A percentile compares a stretch with the other conserved stretches of the same genome.
Evolutionary conservation across 2,797 vertebrate species (phyloP).

Genomic region (Psittacula derbiana): DNA sequence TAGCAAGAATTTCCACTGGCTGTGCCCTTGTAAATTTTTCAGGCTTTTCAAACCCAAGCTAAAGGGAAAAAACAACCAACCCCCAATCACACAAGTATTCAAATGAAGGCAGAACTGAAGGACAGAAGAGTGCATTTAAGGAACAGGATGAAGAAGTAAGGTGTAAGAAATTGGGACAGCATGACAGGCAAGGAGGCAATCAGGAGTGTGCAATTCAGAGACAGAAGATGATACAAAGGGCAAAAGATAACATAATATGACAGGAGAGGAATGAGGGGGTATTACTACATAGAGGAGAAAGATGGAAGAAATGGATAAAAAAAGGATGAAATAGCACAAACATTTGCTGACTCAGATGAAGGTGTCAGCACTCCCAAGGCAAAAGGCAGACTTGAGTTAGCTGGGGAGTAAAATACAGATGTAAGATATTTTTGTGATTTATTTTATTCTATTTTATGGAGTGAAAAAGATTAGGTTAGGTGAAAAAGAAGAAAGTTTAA

Average conservation of each 20-base stretch:
- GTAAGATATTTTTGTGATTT: not conserved
- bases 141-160: not conserved
- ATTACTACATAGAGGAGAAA: not conserved
- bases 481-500: not conserved
- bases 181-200: constrained; percentile 48
- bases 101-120: constrained; percentile 39
- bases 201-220: constrained; percentile 23
- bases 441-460: not conserved
- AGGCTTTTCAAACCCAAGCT: not conserved
- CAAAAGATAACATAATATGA: not conserved
- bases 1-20: not conserved
- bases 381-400: not conserved
- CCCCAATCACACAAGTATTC: not conserved
- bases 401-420: not conserved
- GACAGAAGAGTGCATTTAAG: not conserved
- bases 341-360: constrained; percentile 35
- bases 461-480: not conserved
- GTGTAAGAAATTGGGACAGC: constrained; percentile 55
- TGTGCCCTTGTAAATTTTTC: not conserved
- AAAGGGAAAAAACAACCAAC: no score
- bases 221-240: constrained; percentile 10
- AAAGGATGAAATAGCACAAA: not conserved
- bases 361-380: not conserved
- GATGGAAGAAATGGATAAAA: not conserved
- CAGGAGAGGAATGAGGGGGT: constrained; percentile 34